Conservation (phyloP, 2,888 invertebrate species). For the Drosophila macrospina region DNA sequence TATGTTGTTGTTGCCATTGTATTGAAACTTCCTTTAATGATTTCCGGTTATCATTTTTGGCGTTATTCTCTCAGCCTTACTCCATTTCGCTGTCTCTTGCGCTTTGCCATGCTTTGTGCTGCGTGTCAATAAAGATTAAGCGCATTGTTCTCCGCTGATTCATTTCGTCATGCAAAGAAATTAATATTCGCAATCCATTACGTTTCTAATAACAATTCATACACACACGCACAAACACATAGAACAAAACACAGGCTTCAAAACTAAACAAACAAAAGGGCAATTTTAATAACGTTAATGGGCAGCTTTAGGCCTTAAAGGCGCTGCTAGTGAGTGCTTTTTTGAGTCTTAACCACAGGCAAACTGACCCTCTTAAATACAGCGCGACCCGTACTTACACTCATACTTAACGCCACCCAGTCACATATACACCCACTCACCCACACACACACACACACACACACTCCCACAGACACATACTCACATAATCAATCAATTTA, state of each 20-base stretch:
- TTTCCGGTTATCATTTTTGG: slow-evolving; percentile 81
- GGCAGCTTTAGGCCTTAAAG: slow-evolving; percentile 68
- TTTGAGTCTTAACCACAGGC: slow-evolving; percentile 37
- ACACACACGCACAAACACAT: background rate
- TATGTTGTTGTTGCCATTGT: slow-evolving; percentile 53
- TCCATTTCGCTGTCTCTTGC: slow-evolving; percentile 2
- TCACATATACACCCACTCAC: background rate
- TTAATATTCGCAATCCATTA: slow-evolving; percentile 80
- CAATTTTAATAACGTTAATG: slow-evolving; percentile 76
- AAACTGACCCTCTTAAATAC: slow-evolving; percentile 28
- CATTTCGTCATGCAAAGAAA: slow-evolving; percentile 77
- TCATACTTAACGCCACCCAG: background rate
- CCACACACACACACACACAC: background rate
- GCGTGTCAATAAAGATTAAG: slow-evolving; percentile 79
- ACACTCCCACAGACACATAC: slow-evolving; percentile 3
- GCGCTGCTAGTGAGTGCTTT: slow-evolving; percentile 9
- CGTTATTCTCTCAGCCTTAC: slow-evolving; percentile 33
- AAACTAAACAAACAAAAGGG: slow-evolving; percentile 33
- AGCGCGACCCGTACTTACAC: background rate
- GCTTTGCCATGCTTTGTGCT: slow-evolving; percentile 40
- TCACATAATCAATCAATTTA: slow-evolving; percentile 74
- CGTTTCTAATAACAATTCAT: slow-evolving; percentile 64
- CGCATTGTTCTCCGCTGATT: slow-evolving; percentile 74
- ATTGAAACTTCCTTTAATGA: slow-evolving; percentile 80
- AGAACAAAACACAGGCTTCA: background rate